Evolutionary conservation across 2,113 vertebrate genomes (phyloP).

Genomic region (Semicossyphus pulcher): DNA sequence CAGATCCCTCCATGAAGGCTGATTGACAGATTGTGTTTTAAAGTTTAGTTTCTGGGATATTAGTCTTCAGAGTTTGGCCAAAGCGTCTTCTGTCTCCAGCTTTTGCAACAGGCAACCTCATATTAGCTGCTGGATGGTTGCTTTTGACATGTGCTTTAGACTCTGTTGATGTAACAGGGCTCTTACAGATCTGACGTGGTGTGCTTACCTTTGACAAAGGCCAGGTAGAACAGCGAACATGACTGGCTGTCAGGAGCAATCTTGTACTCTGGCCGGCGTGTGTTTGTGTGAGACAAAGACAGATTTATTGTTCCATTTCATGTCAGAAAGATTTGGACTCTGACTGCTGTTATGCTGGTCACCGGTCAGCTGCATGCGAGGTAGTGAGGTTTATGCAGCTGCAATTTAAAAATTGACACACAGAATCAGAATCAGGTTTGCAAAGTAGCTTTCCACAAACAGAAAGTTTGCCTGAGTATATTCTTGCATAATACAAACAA

Average conservation of each 20-base stretch:
- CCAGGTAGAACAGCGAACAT: slow-evolving; percentile 21
- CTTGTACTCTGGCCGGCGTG: background rate
- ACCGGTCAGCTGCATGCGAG: slow-evolving; percentile 9
- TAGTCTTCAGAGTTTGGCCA: background rate
- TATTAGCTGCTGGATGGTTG: background rate
- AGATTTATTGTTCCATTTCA: slow-evolving; percentile 28
- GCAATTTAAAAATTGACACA: background rate
- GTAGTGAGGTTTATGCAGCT: background rate
- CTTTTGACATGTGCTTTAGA: background rate
- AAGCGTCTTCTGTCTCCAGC: too few relatives aligned
- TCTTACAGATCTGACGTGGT: slow-evolving; percentile 11
- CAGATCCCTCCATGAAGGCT: background rate
- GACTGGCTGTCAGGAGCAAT: slow-evolving; percentile 28
- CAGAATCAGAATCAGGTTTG: background rate
- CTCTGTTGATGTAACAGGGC: slow-evolving; percentile 2
- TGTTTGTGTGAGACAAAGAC: slow-evolving; percentile 12
- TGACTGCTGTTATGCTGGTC: slow-evolving; percentile 12
- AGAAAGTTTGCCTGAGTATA: background rate
- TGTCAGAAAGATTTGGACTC: slow-evolving; percentile 25
- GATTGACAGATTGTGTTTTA: slow-evolving; percentile 5
- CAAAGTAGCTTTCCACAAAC: background rate
- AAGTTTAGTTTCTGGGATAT: background rate
- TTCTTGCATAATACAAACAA: background rate
- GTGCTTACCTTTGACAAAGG: slow-evolving; percentile 25
- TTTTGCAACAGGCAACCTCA: background rate